Percentiles rank a stretch among this genome's conserved stretches.
Evolutionary conservation across 2,888 invertebrate species (phyloP).

Genomic region (Erebia epiphron): DNA sequence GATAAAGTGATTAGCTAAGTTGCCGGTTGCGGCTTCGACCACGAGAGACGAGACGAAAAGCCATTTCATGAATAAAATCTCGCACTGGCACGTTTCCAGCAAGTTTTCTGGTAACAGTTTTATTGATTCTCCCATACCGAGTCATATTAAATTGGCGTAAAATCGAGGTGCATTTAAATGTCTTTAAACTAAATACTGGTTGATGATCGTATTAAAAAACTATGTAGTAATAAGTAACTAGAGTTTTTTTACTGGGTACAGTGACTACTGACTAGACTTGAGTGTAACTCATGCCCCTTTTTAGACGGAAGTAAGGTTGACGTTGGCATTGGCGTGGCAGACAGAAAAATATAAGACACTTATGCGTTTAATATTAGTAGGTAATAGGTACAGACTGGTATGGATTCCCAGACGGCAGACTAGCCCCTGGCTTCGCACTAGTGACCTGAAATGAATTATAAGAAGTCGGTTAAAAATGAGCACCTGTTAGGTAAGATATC

Average conservation of each 20-base stretch:
- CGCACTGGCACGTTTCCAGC: constrained; percentile 43
- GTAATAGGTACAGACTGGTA: not conserved
- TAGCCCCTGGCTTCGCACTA: not conserved
- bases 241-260: too few relatives aligned
- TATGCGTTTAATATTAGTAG: too few relatives aligned
- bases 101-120: constrained; percentile 39
- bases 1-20: constrained; percentile 34
- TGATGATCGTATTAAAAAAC: not conserved
- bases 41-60: constrained; percentile 30
- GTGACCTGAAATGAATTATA: not conserved
- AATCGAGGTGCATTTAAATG: constrained; percentile 10
- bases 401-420: not conserved
- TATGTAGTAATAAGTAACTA: too few relatives aligned
- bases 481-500: too few relatives aligned
- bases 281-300: not conserved
- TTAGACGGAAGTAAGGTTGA: too few relatives aligned
- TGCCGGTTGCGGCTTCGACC: constrained; percentile 25
- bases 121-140: constrained; percentile 38
- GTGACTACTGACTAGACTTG: not conserved
- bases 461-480: too few relatives aligned
- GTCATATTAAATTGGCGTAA: constrained; percentile 29
- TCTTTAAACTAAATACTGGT: not conserved
- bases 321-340: too few relatives aligned
- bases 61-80: constrained; percentile 37
- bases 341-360: too few relatives aligned